Conservation (phyloP, 2,797 vertebrate species). For the Halcyon leucocephala region DNA sequence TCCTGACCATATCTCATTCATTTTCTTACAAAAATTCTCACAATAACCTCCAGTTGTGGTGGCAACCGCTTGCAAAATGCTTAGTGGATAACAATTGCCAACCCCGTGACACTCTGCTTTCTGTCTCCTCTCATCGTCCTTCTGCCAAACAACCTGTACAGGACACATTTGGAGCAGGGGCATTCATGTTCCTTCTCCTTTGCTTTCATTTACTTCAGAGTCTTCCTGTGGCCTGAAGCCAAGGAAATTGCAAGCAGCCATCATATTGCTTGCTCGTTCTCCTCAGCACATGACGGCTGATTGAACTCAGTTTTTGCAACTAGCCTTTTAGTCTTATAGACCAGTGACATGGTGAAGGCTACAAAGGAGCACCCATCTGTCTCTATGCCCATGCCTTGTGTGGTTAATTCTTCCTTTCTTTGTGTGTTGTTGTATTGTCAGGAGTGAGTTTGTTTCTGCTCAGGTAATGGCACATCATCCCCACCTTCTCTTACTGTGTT, state of each 20-base stretch:
- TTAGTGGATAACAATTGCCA: background rate
- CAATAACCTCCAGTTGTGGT: background rate
- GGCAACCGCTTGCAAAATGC: background rate
- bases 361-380: background rate
- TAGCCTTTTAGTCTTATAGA: background rate
- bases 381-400: background rate
- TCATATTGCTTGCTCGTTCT: background rate
- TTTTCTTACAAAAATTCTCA: background rate
- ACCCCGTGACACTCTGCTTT: background rate
- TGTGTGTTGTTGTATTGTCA: fast-evolving
- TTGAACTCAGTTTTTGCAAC: background rate
- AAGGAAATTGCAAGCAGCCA: background rate
- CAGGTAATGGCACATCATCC: background rate
- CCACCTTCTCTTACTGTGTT: background rate
- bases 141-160: background rate
- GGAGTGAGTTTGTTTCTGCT: background rate
- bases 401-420: background rate
- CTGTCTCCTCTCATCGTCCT: background rate
- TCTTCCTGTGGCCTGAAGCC: background rate
- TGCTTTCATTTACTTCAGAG: background rate
- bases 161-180: background rate
- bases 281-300: background rate
- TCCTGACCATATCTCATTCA: background rate
- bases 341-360: background rate
- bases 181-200: background rate